Evolutionary conservation across 1,140 invertebrate species (phyloP), one percentile per base, ranked within the genome.

Genomic region (Gryllus bimaculatus): DNA sequence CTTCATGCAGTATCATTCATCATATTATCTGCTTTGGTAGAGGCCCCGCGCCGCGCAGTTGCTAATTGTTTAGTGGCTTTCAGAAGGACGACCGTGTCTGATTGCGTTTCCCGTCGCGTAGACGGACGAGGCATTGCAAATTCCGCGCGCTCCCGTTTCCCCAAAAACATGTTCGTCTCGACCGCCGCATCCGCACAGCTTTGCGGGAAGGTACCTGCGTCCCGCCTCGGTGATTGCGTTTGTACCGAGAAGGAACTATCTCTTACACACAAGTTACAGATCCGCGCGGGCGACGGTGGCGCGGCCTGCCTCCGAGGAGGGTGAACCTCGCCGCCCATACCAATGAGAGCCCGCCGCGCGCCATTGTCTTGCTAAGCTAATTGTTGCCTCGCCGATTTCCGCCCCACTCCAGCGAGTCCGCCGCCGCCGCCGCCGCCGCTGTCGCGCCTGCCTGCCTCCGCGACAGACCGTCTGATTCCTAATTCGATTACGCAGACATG

Each of bases 211-310:
- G 3, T 66, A 66, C 54, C 54, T 66, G 54, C 54, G 2, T 66
- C 54, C 18, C 54, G 10, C 7, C 7, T 13, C 54, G 54, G 54
- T 66, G 54, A 66, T 66, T 66, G 54, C 54, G 54, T 66, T 66
- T 66, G 54, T 13, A 66, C 2, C 10, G 18, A 66, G 49, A 8
- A 8, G 18, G 54, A 66, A 66, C 10, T 66, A 66, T 66, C 54
- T 66, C 54, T 66, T 66, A 66, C 54, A 66, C 54, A 66, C 54
- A 66, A 66, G 54, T 66, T 66, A 66, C 54, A 18, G 54, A 66
- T 66, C 10, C 54, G 54, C 54, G 2, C 7, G 54, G 10, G 10
- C 54, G 18, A 66, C 54, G 54, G 10, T 66, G 54, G 26, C 26
- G 26, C 26, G 26, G 26, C 26, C 26, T 66, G 54, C 18, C 10